Evolutionary conservation across 2,797 vertebrate genomes (phyloP), one percentile per base, ranked within the genome.

Genomic region (Anableps anableps): DNA sequence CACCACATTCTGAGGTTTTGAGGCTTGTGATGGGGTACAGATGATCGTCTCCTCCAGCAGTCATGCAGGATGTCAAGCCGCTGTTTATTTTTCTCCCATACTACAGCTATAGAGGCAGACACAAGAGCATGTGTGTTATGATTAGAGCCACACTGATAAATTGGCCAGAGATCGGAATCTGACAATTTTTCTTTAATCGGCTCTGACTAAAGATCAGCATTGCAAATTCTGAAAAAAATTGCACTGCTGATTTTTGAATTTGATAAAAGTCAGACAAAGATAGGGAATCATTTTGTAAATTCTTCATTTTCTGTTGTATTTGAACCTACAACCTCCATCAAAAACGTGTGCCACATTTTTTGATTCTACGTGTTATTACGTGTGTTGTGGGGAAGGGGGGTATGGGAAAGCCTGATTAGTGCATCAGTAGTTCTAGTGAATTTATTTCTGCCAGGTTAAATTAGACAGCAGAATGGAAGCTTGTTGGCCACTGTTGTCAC

Each of bases 401-500:
- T n/a, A n/a, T n/a, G n/a, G n/a, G n/a, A n/a, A n/a, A n/a, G n/a
- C n/a, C n/a, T 71, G 26, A 45, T 71, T 9, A 17, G 41, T 68
- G 9, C 41, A 29, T 45, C 16, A 19, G 43, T 29, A 72, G 16
- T 47, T 72, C 41, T 29, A 26, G 16, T 34, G 1, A 23, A 62
- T 47, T 31, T 75, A 60, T 62, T 43, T 68, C 45, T 75, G 68
- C 79, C 79, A 81, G 45, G 26, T 71, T 88, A 85, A 86, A 47
- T 84, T 86, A 87, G 82, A 87, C 77, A 73, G 66, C 13, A 53
- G 88, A 81, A 86, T 88, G 78, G 80, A 82, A 74, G 81, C 80
- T 86, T 70, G 84, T 80, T 84, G 87, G 88, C 90, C 83, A 88
- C 84, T 79, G 72, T 88, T 91, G 77, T 80, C 88, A 89, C 83